Conservation (phyloP, 1,140 invertebrate genomes). For the Drosophila eugracilis region DNA sequence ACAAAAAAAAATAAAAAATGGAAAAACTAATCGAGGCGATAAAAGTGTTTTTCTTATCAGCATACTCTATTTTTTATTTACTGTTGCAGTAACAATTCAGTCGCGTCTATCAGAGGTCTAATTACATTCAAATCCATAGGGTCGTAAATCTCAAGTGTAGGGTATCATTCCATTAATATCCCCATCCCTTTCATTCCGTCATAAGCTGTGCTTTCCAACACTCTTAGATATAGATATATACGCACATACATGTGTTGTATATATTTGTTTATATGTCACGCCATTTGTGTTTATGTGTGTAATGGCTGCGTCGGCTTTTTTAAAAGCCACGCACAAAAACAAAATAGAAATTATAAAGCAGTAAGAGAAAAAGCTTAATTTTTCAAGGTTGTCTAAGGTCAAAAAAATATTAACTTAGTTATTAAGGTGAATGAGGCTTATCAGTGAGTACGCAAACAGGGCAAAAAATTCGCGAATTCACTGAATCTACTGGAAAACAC, state of each 20-base stretch:
- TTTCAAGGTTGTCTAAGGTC: slow-evolving; percentile 67
- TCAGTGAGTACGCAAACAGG: slow-evolving; percentile 30
- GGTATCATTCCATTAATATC: slow-evolving; percentile 26
- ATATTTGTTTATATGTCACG: background rate
- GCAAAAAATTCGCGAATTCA: slow-evolving; percentile 35
- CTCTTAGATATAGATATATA: background rate
- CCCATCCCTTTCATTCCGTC: slow-evolving; percentile 10
- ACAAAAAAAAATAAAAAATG: slow-evolving; percentile 10
- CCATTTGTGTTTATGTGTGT: slow-evolving; percentile 9
- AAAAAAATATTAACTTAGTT: slow-evolving; percentile 37
- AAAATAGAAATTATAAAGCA: slow-evolving; percentile 25
- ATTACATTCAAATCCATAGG: slow-evolving; percentile 27
- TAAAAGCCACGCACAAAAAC: slow-evolving; percentile 36
- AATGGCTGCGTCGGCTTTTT: slow-evolving; percentile 22
- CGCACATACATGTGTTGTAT: slow-evolving; percentile 16
- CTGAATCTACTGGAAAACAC: slow-evolving; percentile 52
- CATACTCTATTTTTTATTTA: slow-evolving; percentile 13
- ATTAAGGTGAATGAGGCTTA: slow-evolving; percentile 46
- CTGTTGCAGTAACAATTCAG: slow-evolving; percentile 20
- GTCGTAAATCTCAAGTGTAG: slow-evolving; percentile 35
- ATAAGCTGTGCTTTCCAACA: slow-evolving; percentile 41
- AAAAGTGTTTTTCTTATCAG: slow-evolving; percentile 40
- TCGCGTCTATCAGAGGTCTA: slow-evolving; percentile 4
- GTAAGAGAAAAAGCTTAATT: slow-evolving; percentile 12
- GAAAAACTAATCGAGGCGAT: slow-evolving; percentile 32